Percentiles rank a stretch among this genome's conserved stretches.
Evolutionary conservation across 2,113 vertebrate genomes (phyloP).

Genomic region (Rhizomys pruinosus): DNA sequence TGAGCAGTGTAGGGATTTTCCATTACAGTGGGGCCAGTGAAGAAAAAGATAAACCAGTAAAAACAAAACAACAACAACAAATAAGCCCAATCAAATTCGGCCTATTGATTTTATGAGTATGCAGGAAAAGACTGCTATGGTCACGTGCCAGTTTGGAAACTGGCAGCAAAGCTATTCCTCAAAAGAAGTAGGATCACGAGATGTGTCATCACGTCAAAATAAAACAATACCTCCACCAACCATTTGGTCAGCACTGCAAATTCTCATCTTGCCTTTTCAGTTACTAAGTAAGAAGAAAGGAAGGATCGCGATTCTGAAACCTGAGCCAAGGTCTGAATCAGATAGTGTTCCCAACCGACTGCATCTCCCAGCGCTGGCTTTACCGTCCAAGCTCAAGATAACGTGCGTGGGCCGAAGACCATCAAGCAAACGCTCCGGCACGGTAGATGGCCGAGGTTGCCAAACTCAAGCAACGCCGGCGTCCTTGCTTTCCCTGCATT

Average conservation of each 20-base stretch:
- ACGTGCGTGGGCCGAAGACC: background rate
- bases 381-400: background rate
- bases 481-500: background rate
- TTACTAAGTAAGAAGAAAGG: background rate
- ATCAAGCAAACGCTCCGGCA: background rate
- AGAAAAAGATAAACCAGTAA: background rate
- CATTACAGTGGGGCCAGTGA: background rate
- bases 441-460: background rate
- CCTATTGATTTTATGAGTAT: background rate
- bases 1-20: conserved; percentile 52
- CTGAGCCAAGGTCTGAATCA: background rate
- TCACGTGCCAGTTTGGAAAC: conserved; percentile 55
- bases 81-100: background rate
- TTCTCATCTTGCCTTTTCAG: conserved; percentile 66
- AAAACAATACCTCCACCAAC: background rate
- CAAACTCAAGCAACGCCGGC: background rate
- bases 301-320: conserved; percentile 38
- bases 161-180: conserved; percentile 70
- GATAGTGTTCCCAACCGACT: background rate
- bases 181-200: conserved; percentile 80
- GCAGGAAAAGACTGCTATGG: background rate
- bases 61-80: background rate
- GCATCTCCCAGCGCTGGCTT: background rate
- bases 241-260: background rate
- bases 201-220: conserved; percentile 53